Conservation (phyloP, 2,888 invertebrate genomes). For the Rhamphomyia laevipes region DNA sequence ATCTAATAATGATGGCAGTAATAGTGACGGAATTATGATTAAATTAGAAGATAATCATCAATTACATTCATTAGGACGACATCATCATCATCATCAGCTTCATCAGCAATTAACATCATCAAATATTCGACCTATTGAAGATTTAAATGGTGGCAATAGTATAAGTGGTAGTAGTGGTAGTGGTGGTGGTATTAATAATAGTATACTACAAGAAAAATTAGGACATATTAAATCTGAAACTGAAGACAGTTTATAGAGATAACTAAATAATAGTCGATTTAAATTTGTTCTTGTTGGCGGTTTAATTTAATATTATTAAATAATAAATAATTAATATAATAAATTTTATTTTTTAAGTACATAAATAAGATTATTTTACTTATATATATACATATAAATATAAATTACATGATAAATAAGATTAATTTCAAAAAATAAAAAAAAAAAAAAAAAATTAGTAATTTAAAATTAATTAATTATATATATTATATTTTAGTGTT, state of each 20-base stretch:
- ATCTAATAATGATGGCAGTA: constrained; percentile 12
- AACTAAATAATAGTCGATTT: constrained; percentile 19
- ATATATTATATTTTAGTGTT: too few relatives aligned
- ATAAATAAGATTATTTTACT: background rate
- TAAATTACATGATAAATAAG: background rate
- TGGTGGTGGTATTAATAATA: background rate
- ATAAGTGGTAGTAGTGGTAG: background rate
- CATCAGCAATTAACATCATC: constrained; percentile 1
- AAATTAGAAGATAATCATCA: background rate
- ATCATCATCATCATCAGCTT: background rate
- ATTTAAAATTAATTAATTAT: background rate
- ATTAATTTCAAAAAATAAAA: constrained; percentile 11
- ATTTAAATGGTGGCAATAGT: constrained; percentile 26
- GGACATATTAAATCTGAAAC: constrained; percentile 35
- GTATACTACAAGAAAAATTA: constrained; percentile 33
- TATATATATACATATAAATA: background rate
- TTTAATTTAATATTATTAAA: background rate
- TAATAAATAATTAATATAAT: background rate
- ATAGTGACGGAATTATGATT: constrained; percentile 13
- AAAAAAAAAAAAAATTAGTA: constrained; percentile 9
- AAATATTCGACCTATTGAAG: constrained; percentile 12
- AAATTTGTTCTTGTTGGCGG: constrained; percentile 16
- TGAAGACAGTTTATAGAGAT: constrained; percentile 37
- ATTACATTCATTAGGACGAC: constrained; percentile 14
- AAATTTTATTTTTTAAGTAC: background rate